Evolutionary conservation across 2,888 invertebrate species (phyloP).

Genomic region (Drosophila peninsularis): DNA sequence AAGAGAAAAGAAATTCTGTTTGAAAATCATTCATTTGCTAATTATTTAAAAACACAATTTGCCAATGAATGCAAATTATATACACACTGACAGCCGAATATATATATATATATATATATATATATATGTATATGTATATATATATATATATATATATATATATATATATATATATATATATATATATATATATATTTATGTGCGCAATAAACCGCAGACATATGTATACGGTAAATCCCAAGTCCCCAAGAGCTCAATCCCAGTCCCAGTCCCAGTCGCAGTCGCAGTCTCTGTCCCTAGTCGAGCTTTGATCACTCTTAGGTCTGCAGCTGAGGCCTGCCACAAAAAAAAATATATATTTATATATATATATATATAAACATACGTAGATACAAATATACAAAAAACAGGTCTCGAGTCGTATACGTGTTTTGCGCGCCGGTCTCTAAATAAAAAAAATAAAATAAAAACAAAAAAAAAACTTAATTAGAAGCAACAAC

Average conservation of each 20-base stretch:
- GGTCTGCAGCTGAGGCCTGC: constrained; percentile 17
- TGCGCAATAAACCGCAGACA: constrained; percentile 21
- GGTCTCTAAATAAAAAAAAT: constrained; percentile 13
- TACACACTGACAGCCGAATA: constrained; percentile 6
- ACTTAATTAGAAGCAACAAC: constrained; percentile 51
- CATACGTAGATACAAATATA: background rate
- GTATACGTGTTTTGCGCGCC: constrained; percentile 29
- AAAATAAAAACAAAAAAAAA: constrained; percentile 15
- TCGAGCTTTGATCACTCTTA: constrained; percentile 19
- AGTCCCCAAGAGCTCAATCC: constrained; percentile 6
- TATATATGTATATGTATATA: background rate
- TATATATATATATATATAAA: background rate
- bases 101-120: background rate
- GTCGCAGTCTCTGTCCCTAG: constrained; percentile 14
- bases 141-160: constrained; percentile 5
- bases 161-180: background rate
- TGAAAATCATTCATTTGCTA: constrained; percentile 56
- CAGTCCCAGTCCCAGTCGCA: constrained; percentile 3
- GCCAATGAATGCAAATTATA: constrained; percentile 41
- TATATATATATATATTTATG: no score
- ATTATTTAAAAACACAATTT: constrained; percentile 62
- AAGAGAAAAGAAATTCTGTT: constrained; percentile 11
- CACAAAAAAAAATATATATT: constrained; percentile 8
- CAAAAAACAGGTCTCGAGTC: constrained; percentile 44
- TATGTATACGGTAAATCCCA: constrained; percentile 52